These are phyloP conservation scores for Crotophaga sulcirostris DNA, from an alignment of 2,113 vertebrate species.

Conservation along the genomic window DNA sequence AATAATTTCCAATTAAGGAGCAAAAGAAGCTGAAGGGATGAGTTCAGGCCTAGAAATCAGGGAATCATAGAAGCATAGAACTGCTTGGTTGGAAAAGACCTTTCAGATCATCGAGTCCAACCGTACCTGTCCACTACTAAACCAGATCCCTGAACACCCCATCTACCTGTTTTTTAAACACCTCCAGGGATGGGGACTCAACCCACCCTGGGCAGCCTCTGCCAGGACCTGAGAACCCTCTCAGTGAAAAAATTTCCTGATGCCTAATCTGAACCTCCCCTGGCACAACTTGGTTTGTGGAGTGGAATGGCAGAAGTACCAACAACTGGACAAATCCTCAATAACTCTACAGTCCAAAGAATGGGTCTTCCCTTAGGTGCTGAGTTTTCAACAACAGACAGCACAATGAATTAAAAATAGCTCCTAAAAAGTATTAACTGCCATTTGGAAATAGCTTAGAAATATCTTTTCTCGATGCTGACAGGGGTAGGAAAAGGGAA, in stretches of 20 bases:
- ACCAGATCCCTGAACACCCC: no score
- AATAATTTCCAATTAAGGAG: not conserved
- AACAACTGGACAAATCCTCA: not conserved
- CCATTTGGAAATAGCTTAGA: not conserved
- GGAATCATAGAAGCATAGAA: not conserved
- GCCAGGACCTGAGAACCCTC: no score
- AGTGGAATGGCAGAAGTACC: not conserved
- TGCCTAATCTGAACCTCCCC: no score
- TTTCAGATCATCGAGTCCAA: no score
- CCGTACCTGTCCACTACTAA: no score
- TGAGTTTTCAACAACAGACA: not conserved
- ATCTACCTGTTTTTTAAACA: no score
- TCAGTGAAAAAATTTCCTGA: no score
- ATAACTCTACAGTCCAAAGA: not conserved
- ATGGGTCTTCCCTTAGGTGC: not conserved
- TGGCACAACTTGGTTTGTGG: no score
- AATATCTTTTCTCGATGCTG: not conserved
- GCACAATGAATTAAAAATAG: not conserved
- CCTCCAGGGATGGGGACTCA: no score
- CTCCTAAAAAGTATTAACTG: not conserved
- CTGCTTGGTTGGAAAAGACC: no score
- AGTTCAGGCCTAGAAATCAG: not conserved
- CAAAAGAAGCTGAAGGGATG: not conserved
- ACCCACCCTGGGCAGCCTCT: no score
- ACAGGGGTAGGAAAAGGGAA: not conserved